Conservation (phyloP, 1,140 invertebrate genomes). For the Ips typographus region DNA sequence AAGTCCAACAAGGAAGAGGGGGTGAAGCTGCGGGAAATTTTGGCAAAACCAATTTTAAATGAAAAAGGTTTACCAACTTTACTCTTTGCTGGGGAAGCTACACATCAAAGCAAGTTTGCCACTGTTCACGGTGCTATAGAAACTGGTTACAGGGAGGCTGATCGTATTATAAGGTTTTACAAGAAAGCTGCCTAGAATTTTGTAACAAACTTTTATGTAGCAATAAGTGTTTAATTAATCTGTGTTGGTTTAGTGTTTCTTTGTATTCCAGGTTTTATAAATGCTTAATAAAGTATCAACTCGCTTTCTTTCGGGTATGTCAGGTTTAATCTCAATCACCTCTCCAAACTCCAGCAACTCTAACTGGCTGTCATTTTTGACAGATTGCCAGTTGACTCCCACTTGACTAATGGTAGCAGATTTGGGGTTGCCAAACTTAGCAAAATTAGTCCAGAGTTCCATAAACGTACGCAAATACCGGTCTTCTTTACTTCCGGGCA, state of each 20-base stretch:
- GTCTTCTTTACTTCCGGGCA: constrained; percentile 43
- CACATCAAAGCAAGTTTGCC: constrained; percentile 66
- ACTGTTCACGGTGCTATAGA: constrained; percentile 82
- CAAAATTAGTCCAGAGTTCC: constrained; percentile 44
- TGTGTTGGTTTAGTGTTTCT: no score
- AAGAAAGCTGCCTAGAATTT: background rate
- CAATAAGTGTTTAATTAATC: no score
- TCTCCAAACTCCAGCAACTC: constrained; percentile 27
- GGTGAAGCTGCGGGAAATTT: constrained; percentile 4
- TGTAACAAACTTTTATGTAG: no score
- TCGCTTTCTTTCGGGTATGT: constrained; percentile 17
- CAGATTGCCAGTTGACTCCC: no score
- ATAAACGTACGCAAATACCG: constrained; percentile 37
- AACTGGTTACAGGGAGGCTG: constrained; percentile 75
- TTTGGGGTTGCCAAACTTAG: constrained; percentile 17
- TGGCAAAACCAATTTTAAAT: constrained; percentile 16
- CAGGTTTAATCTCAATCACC: constrained; percentile 8
- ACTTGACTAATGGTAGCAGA: background rate
- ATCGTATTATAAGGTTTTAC: constrained; percentile 54
- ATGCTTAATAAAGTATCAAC: background rate
- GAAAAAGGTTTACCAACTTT: constrained; percentile 44
- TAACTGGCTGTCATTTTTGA: background rate
- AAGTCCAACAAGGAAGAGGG: constrained; percentile 45
- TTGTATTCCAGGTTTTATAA: no score
- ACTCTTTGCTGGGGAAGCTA: constrained; percentile 73